Conservation (phyloP, 2,797 vertebrate genomes). For the Coilia nasus region DNA sequence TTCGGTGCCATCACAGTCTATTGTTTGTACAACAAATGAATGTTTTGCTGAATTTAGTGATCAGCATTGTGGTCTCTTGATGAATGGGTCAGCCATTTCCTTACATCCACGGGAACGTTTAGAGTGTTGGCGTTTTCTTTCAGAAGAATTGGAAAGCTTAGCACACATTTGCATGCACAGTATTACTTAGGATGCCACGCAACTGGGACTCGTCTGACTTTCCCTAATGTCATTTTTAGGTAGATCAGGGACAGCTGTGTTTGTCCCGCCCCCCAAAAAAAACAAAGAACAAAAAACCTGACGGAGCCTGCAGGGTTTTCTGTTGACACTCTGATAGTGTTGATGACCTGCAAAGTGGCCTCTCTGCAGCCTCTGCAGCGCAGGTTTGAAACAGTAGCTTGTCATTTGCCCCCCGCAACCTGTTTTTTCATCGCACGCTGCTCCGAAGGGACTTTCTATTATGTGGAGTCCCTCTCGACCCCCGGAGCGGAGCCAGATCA, state of each 20-base stretch:
- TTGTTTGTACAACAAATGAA: conserved; percentile 55
- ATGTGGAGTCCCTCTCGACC: conserved; percentile 9
- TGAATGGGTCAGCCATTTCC: conserved; percentile 37
- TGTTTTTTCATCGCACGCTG: background rate
- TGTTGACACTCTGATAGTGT: background rate
- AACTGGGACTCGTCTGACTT: background rate
- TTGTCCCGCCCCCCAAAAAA: background rate
- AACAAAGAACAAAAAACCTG: background rate
- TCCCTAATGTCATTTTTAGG: conserved; percentile 12
- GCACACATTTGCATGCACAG: background rate
- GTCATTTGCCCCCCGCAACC: background rate
- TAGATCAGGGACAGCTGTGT: background rate
- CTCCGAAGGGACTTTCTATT: conserved; percentile 24
- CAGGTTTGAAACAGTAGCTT: conserved; percentile 13
- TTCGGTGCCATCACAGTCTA: conserved; percentile 65
- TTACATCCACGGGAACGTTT: conserved; percentile 36
- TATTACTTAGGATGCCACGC: conserved; percentile 1
- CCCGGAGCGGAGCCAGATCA: conserved; percentile 37
- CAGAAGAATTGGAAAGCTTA: conserved; percentile 32
- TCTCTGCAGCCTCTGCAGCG: background rate
- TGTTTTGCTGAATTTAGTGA: conserved; percentile 54
- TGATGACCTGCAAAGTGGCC: background rate
- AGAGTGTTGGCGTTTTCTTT: conserved; percentile 40
- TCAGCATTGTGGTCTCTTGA: conserved; percentile 51
- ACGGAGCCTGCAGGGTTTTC: background rate